Conservation (phyloP, 2,113 vertebrate species). For the human region GRCh38 chr11:86718501-86719000, state of each 20-base stretch:
- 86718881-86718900: background rate
- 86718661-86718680: background rate
- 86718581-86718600: background rate
- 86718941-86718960: background rate
- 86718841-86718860: background rate
- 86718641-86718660: background rate
- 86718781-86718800: background rate
- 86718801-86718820: background rate
- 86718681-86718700: background rate
- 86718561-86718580: background rate
- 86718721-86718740: background rate
- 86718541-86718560: background rate
- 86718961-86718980: background rate
- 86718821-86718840: background rate
- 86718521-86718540: background rate
- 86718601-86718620: background rate
- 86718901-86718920: background rate
- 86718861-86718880: background rate
- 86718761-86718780: background rate
- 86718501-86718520: slow-evolving; percentile 15
- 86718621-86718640: background rate
- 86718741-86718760: background rate
- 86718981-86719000: background rate
- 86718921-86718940: background rate
- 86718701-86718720: background rate